Evolutionary conservation across 2,113 vertebrate genomes (phyloP).

Genomic region (Pelobates fuscus): DNA sequence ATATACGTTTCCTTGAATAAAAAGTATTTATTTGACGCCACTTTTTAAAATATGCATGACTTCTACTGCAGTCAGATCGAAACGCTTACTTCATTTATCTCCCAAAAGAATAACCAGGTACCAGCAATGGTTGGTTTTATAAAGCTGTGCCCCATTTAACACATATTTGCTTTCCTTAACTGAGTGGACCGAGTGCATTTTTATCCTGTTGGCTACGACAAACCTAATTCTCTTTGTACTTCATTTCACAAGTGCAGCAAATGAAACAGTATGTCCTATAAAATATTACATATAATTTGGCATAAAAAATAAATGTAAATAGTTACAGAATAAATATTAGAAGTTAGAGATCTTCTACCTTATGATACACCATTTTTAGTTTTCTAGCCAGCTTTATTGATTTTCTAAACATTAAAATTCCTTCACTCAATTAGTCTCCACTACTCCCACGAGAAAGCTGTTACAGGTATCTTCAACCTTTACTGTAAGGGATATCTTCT

Average conservation of each 20-base stretch:
- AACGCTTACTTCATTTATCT: constrained; percentile 7
- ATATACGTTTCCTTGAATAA: not conserved
- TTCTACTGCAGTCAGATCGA: constrained; percentile 6
- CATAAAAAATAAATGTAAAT: too few relatives aligned
- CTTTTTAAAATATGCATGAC: constrained; percentile 30
- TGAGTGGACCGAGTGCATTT: constrained; percentile 1
- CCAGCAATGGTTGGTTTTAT: constrained; percentile 8
- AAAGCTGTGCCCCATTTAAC: constrained; percentile 24
- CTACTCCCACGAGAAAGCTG: too few relatives aligned
- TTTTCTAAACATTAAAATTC: too few relatives aligned
- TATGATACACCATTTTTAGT: too few relatives aligned
- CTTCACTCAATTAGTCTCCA: too few relatives aligned
- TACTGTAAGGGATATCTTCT: too few relatives aligned
- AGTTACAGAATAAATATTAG: too few relatives aligned
- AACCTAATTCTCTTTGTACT: not conserved
- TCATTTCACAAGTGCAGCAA: not conserved
- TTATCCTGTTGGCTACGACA: not conserved
- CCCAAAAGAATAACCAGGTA: constrained; percentile 5
- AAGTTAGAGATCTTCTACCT: too few relatives aligned
- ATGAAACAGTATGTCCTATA: too few relatives aligned
- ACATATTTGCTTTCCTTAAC: constrained; percentile 11
- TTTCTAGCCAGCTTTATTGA: too few relatives aligned
- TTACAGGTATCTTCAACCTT: too few relatives aligned
- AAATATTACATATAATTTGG: too few relatives aligned
- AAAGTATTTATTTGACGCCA: not conserved